These are phyloP conservation scores for Eristalis intricaria DNA, from an alignment of 2,888 invertebrate genomes.

Conservation along the genomic window DNA sequence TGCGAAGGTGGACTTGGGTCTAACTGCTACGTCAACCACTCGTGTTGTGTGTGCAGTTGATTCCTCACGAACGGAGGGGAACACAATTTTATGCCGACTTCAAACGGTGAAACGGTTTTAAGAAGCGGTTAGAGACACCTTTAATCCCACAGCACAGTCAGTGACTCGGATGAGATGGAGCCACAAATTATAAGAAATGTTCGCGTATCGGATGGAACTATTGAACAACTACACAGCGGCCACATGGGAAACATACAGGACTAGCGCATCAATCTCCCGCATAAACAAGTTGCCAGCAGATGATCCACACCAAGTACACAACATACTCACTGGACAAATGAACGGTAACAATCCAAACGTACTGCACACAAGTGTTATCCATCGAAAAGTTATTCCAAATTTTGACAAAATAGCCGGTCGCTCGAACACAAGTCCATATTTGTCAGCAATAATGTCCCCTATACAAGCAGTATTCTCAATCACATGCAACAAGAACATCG, in stretches of 20 bases:
- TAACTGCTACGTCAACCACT: no score
- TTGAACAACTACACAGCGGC: not conserved
- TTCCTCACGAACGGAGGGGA: no score
- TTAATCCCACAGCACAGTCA: no score
- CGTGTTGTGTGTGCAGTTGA: no score
- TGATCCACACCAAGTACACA: not conserved
- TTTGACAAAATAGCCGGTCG: conserved; percentile 73
- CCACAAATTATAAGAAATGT: no score
- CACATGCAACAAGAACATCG: not conserved
- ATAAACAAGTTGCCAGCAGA: not conserved
- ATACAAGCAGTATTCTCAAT: not conserved
- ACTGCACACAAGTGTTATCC: conserved; percentile 73
- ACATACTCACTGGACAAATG: conserved; percentile 69
- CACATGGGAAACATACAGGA: not conserved
- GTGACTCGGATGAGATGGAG: no score
- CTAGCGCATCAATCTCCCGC: not conserved
- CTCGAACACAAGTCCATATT: conserved; percentile 73
- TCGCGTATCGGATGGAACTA: no score
- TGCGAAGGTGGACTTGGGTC: no score
- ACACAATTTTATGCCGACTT: no score
- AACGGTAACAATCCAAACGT: conserved; percentile 70
- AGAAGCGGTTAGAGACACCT: no score
- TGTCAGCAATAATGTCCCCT: conserved; percentile 73
- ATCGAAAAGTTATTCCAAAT: conserved; percentile 74
- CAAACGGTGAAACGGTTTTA: no score